phyloP scores from a whole-genome alignment of 2,113 vertebrate genomes.

The Struthio camelus region DNA sequence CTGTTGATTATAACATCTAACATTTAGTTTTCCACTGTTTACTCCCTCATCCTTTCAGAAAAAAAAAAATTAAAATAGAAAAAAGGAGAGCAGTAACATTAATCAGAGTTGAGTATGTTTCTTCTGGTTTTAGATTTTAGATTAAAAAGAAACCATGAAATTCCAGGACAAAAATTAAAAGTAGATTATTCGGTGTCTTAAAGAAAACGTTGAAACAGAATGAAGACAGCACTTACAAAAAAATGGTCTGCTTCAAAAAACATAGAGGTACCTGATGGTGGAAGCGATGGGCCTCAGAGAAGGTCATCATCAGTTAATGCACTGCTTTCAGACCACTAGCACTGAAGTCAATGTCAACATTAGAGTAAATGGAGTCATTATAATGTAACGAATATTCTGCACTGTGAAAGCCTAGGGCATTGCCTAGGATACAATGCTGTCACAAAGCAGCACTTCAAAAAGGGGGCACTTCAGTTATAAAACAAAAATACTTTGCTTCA shows the following conservation, averaged over 20 bases:
- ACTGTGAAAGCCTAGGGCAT: background rate
- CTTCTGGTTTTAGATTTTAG: background rate
- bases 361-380: background rate
- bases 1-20: background rate
- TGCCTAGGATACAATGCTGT: background rate
- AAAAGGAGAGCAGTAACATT: background rate
- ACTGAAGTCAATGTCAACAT: background rate
- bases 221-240: background rate
- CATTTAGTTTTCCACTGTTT: background rate
- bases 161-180: background rate
- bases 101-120: background rate
- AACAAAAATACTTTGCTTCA: background rate
- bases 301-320: background rate
- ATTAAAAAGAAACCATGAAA: background rate
- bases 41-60: background rate
- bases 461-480: background rate
- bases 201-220: background rate
- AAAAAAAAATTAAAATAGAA: background rate
- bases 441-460: background rate
- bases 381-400: background rate
- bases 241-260: background rate
- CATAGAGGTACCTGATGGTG: accelerated
- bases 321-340: background rate
- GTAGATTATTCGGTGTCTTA: background rate
- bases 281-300: background rate